Base-by-base conservation (phyloP, 2,888 invertebrate genomes). In the Adela reaumurella region DNA sequence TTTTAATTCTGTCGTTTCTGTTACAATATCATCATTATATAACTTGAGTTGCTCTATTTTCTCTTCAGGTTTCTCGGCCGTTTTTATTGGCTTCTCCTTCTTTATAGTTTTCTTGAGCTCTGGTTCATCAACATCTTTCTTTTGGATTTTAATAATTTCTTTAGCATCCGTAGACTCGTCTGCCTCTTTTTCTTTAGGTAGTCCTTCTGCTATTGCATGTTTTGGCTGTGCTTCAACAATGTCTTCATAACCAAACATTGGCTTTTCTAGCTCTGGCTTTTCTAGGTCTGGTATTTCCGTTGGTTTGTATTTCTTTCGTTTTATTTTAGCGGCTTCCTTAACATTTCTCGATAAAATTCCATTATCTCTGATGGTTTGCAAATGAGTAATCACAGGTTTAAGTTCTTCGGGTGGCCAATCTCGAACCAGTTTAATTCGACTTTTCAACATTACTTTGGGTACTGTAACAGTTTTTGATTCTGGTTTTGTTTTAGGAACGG, bases 311-410 rank as follows among this genome's bases (percentile, higher is more conserved):
- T 82, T 78, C 50, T 79, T 83, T 64, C 83, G 88, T 45, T 85
- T 68, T 11, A 85, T 64, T 62, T 85, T 79, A 52, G 83, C 70
- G 6, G 88, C 89, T 64, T 90, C 90, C 67, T 87, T 83, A 8
- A 85, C 76, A 62, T 86, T 88, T 59, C 88, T 81, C 0, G 90
- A 89, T 41, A 90, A 63, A 54, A 87, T 83, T 19, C 89, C 89
- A 58, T 80, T 82, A 58, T 84, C 82, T 54, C 82, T 82, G 17
- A 82, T 56, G 48, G 83, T 82, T 48, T 83, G 82, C 50, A 88
- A 67, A 45, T 69, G 64, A 2, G 71, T 78, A 3, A 87, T 60
- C 19, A 73, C 60, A 1, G 83, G 83, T 51, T 73, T 70, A 44
- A 82, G 63, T 41, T 78, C 65, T 51, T 78, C 67, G 3, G 88